Base-by-base conservation (phyloP, 2,797 vertebrate genomes). In the Paratrypauchen microcephalus region DNA sequence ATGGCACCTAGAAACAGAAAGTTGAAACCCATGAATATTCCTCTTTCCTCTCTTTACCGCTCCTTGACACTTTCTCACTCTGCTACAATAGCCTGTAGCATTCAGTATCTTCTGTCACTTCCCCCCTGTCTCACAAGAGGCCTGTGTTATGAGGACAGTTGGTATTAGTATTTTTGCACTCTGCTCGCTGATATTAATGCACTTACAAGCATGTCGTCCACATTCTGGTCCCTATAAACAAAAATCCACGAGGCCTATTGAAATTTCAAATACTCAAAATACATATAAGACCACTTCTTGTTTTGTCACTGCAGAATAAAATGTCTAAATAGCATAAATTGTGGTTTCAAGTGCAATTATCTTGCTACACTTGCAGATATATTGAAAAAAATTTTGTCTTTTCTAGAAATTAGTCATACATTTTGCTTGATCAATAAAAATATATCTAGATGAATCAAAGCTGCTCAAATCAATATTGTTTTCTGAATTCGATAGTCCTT, bases 101-200 rank as follows among this genome's bases (percentile, higher is more conserved):
- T 72, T 64, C 65, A 62, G 66, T 62, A 56, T 47, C 41, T 52
- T 61, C 69, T 70, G 16, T 75, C 70, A 61, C 59, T 54, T 64
- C 52, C 69, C 45, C 70, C 74, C 72, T 68, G 74, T 88, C 87
- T 90, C 83, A 87, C 89, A 80, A 87, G 85, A 88, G 91, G 89
- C 92, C 90, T 89, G 86, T 91, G 87, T 91, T 83, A 78, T 32
- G 87, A 92, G 88, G 90, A 92, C 87, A 86, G 86, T 92, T 90
- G 86, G 91, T 94, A 91, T 93, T 86, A 89, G 88, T 92, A 90
- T 92, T 93, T 61, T 93, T 94, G 93, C 92, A 94, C 93, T 94
- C 92, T 89, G 91, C 92, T 93, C 85, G 88, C 91, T 45, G 41
- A 45, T 45, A 45, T 36, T 92, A 86, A 93, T 91, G 92, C 92